These are phyloP conservation scores for Lasioglossum vierecki DNA, from an alignment of 2,888 invertebrate genomes.

Conservation along the genomic window DNA sequence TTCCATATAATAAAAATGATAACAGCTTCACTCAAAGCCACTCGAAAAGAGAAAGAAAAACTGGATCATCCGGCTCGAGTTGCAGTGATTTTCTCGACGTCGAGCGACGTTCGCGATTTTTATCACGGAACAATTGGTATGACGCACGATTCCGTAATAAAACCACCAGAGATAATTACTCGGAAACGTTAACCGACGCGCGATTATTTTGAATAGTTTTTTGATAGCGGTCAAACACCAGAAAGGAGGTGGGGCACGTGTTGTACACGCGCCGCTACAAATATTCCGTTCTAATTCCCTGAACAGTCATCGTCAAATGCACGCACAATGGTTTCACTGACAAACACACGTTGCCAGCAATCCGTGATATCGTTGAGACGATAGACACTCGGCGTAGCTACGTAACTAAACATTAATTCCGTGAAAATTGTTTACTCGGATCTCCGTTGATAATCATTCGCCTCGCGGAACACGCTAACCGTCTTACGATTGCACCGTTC, in stretches of 20 bases:
- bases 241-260: neutral
- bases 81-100: neutral
- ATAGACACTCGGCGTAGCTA: slow-evolving; percentile 36
- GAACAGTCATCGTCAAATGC: slow-evolving; percentile 44
- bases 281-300: slow-evolving; percentile 47
- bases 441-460: neutral
- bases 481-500: neutral
- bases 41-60: slow-evolving; percentile 21
- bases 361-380: slow-evolving; percentile 50
- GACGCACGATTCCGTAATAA: neutral
- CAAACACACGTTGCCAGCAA: slow-evolving; percentile 30
- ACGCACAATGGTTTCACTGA: slow-evolving; percentile 40
- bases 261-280: slow-evolving; percentile 15
- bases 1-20: slow-evolving; percentile 51
- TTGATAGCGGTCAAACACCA: neutral
- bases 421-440: slow-evolving; percentile 25
- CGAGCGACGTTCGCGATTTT: neutral
- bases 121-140: neutral
- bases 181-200: neutral
- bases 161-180: neutral
- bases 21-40: slow-evolving; percentile 23
- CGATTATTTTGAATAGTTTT: slow-evolving; percentile 1
- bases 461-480: neutral
- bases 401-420: slow-evolving; percentile 15
- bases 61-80: slow-evolving; percentile 12